phyloP scores from a whole-genome alignment of 2,113 vertebrate genomes.

The Callorhinus ursinus region DNA sequence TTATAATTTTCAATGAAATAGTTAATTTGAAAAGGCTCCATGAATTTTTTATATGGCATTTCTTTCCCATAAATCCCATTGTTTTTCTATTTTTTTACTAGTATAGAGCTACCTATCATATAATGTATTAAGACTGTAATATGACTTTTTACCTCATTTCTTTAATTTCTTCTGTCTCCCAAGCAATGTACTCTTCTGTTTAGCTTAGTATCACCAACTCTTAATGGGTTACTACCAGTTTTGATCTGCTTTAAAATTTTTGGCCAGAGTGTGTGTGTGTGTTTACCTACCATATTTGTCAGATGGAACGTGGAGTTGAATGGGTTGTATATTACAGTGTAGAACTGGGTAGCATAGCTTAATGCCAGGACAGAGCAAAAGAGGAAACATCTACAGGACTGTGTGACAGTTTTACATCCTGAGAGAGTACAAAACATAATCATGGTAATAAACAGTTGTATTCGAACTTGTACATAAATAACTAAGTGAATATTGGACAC shows the following conservation, averaged over 20 bases:
- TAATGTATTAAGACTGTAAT: background rate
- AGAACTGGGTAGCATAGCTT: background rate
- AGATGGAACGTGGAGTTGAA: background rate
- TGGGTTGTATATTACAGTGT: background rate
- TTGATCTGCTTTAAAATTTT: background rate
- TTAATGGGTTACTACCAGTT: background rate
- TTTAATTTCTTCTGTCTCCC: constrained; percentile 5
- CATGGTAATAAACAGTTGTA: background rate
- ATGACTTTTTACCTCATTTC: background rate
- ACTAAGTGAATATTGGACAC: background rate
- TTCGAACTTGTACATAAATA: background rate
- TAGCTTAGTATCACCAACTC: background rate
- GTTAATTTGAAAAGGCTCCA: background rate
- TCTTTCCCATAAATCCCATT: background rate
- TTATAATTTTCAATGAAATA: background rate
- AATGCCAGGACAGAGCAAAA: background rate
- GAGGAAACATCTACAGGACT: background rate
- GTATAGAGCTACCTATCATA: background rate
- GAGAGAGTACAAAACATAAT: background rate
- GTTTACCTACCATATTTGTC: background rate
- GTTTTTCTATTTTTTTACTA: background rate
- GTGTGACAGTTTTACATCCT: background rate
- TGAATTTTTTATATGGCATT: background rate
- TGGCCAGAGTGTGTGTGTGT: background rate
- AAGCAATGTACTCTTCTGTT: background rate